phyloP scores from a whole-genome alignment of 2,113 vertebrate species.

The Datnioides undecimradiatus region DNA sequence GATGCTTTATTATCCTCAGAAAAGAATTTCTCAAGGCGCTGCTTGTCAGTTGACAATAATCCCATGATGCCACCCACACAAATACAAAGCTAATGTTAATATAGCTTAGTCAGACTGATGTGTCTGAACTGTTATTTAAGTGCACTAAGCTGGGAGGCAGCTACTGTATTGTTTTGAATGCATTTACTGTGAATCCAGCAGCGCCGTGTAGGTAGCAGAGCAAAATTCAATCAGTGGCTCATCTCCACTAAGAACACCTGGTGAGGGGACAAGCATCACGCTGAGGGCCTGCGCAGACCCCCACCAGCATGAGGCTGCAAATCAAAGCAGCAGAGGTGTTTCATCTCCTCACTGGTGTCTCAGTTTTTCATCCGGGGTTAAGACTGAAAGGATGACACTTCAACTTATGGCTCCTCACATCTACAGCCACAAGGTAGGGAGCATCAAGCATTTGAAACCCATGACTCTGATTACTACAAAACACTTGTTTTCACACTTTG shows the following conservation, averaged over 20 bases:
- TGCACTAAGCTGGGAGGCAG: conserved; percentile 19
- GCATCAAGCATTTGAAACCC: conserved; percentile 40
- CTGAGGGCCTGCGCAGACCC: conserved; percentile 66
- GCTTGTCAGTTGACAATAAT: conserved; percentile 65
- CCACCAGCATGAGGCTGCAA: conserved; percentile 66
- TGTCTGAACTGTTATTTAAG: conserved; percentile 31
- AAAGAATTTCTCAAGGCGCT: conserved; percentile 62
- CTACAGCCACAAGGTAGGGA: conserved; percentile 57
- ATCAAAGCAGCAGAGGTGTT: conserved; percentile 77
- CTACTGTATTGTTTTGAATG: conserved; percentile 54
- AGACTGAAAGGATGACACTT: conserved; percentile 69
- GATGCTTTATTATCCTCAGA: conserved; percentile 68
- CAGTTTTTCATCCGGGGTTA: conserved; percentile 63
- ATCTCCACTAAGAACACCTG: conserved; percentile 72
- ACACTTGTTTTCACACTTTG: conserved; percentile 80
- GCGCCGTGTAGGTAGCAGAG: conserved; percentile 50
- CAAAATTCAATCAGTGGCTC: conserved; percentile 67
- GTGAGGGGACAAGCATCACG: conserved; percentile 73
- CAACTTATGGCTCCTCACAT: conserved; percentile 59
- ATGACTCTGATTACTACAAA: conserved; percentile 66
- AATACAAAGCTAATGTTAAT: conserved; percentile 54
- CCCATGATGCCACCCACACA: conserved; percentile 41
- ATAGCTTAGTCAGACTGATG: conserved; percentile 40
- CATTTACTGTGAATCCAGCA: conserved; percentile 38
- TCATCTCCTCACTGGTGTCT: conserved; percentile 67